Evolutionary conservation across 2,888 invertebrate species (phyloP), one percentile per base, ranked within the genome.

Genomic region (Papilio demoleus): DNA sequence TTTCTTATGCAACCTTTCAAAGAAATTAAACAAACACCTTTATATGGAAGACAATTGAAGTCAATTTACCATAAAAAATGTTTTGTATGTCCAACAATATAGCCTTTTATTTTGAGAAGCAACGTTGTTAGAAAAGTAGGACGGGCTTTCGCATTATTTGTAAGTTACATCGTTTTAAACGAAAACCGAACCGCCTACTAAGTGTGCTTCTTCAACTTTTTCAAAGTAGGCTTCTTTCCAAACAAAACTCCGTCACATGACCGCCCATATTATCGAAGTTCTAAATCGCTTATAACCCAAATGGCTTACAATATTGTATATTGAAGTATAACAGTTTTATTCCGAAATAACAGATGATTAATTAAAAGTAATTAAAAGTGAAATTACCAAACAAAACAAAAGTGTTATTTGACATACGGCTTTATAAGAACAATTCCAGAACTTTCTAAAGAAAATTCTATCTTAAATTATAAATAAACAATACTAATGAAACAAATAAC

Each of bases 111-210:
- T 36, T 36, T 50, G 34, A 38, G 45, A 53, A 64, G 38, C 24
- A 24, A 38, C 60, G 40, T n/a, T 24, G 40, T 31, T 50, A 22
- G 36, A 9, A 53, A 64, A 64, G 36, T n/a, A 42, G 50, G 36
- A 47, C 62, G 12, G 45, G 4, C 47, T 47, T 36, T n/a, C 8
- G 24, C 36, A 63, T 64, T 64, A 50, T 64, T 64, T 53, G 8
- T 11, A 34, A 64, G 38, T 64, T 50, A 53, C 50, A 36, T 64
- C 50, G 38, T 64, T 53, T 38, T 53, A 53, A 50, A 38, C 50
- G 63, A 64, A 64, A 64, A 17, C 24, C 24, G 36, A 53, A n/a
- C 50, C 38, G 63, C 50, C 38, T 42, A 64, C 47, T 60, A 45
- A 63, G 47, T 12, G 17, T 17, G 14, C 45, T 50, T 31, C 31